Percentiles rank a stretch among this genome's conserved stretches.
Evolutionary conservation across 2,888 invertebrate genomes (phyloP).

Genomic region (Scaptomyza parva): DNA sequence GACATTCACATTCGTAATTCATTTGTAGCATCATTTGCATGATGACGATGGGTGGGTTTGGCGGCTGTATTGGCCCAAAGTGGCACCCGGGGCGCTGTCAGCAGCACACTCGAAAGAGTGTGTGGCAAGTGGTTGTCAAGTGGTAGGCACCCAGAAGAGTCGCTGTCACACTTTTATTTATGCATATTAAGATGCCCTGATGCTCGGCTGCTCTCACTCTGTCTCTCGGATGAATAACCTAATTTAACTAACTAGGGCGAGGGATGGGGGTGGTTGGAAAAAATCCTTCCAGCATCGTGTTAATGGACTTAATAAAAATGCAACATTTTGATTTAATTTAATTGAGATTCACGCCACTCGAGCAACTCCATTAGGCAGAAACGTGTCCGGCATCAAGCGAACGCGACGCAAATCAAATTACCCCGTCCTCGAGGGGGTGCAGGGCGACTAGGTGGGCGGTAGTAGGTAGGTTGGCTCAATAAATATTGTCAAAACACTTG

Average conservation of each 20-base stretch:
- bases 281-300: constrained; percentile 59
- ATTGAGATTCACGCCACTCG: constrained; percentile 84
- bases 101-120: constrained; percentile 32
- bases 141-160: constrained; percentile 55
- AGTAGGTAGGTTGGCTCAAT: constrained; percentile 54
- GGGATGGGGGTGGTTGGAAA: neutral
- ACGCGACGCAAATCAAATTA: constrained; percentile 78
- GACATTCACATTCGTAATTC: constrained; percentile 12
- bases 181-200: constrained; percentile 71
- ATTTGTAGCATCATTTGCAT: constrained; percentile 30
- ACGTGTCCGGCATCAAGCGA: constrained; percentile 78
- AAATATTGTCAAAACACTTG: constrained; percentile 84
- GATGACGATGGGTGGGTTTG: neutral
- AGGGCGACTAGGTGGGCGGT: neutral
- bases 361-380: constrained; percentile 84
- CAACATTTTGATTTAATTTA: constrained; percentile 82
- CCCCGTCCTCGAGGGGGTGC: constrained; percentile 34
- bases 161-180: constrained; percentile 68
- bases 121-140: constrained; percentile 49
- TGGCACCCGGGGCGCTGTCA: constrained; percentile 46
- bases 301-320: constrained; percentile 81
- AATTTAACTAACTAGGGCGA: constrained; percentile 66
- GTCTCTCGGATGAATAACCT: constrained; percentile 67
- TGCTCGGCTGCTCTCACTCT: constrained; percentile 20
- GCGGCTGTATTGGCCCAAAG: constrained; percentile 7